These are phyloP conservation scores for Pygoscelis antarcticus DNA, from an alignment of 2,113 vertebrate genomes.

Conservation along the genomic window DNA sequence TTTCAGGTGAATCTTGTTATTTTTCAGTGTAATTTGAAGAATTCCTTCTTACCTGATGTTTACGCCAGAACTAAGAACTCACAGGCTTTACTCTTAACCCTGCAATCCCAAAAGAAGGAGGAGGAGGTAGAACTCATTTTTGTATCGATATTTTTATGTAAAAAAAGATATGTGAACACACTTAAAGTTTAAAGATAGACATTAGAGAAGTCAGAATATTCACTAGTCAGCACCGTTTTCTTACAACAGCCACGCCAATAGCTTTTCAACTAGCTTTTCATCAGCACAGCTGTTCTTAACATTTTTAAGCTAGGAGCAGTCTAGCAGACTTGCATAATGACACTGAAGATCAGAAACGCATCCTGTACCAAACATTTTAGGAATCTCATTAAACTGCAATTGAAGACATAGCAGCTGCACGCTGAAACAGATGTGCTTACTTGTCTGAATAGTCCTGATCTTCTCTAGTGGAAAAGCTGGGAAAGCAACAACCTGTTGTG, in stretches of 20 bases:
- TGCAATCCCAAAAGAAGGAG: background rate
- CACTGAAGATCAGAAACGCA: slow-evolving; percentile 55
- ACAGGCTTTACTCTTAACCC: background rate
- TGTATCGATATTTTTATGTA: background rate
- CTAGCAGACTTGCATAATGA: slow-evolving; percentile 27
- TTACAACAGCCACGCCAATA: background rate
- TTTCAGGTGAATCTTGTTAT: background rate
- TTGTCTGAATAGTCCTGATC: slow-evolving; percentile 56
- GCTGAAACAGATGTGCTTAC: slow-evolving; percentile 64
- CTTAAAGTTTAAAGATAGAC: background rate
- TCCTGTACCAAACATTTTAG: slow-evolving; percentile 68
- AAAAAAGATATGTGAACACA: background rate
- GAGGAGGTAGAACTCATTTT: background rate
- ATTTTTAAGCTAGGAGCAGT: slow-evolving; percentile 27
- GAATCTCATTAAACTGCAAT: slow-evolving; percentile 63
- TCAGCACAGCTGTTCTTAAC: slow-evolving; percentile 30
- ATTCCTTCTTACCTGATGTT: background rate
- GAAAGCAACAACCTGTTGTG: background rate
- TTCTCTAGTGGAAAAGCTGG: slow-evolving; percentile 40
- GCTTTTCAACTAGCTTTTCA: background rate
- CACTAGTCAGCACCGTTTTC: background rate
- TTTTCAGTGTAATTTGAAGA: background rate
- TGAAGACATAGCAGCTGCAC: slow-evolving; percentile 67
- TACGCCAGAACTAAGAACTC: background rate
- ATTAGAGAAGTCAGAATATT: background rate